These are phyloP conservation scores for Gonioctena quinquepunctata DNA, from an alignment of 1,140 invertebrate species.

Conservation along the genomic window DNA sequence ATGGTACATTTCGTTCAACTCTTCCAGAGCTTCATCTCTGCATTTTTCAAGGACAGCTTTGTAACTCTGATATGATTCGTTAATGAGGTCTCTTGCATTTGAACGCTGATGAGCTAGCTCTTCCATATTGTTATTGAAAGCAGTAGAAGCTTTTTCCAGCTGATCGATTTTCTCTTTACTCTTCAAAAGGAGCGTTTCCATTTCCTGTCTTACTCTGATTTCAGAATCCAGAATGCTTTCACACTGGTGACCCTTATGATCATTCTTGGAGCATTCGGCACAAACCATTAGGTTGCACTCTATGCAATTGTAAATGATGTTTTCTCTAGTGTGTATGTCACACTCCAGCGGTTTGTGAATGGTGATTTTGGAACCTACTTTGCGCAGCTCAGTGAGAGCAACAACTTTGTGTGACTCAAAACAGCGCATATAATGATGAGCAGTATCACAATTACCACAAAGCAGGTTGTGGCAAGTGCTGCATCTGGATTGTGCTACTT, in stretches of 20 bases:
- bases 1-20: conserved; percentile 80
- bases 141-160: conserved; percentile 74
- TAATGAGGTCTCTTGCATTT: conserved; percentile 81
- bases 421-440: conserved; percentile 92
- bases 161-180: conserved; percentile 72
- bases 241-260: conserved; percentile 81
- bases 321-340: conserved; percentile 73
- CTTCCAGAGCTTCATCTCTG: conserved; percentile 72
- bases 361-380: conserved; percentile 70
- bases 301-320: conserved; percentile 79
- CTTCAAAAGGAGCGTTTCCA: conserved; percentile 72
- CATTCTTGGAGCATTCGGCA: conserved; percentile 77
- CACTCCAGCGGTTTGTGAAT: conserved; percentile 86
- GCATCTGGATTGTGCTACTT: conserved; percentile 88
- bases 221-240: conserved; percentile 77
- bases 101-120: conserved; percentile 85
- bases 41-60: conserved; percentile 20
- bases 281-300: conserved; percentile 83
- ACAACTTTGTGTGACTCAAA: conserved; percentile 91
- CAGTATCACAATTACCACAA: conserved; percentile 90
- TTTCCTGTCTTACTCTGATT: conserved; percentile 72
- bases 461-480: conserved; percentile 92
- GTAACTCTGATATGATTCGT: conserved; percentile 73
- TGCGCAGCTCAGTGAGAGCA: conserved; percentile 82
- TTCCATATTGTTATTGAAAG: conserved; percentile 76